These are phyloP conservation scores for Pteropus alecto DNA, from an alignment of 2,113 vertebrate species.

Conservation along the genomic window DNA sequence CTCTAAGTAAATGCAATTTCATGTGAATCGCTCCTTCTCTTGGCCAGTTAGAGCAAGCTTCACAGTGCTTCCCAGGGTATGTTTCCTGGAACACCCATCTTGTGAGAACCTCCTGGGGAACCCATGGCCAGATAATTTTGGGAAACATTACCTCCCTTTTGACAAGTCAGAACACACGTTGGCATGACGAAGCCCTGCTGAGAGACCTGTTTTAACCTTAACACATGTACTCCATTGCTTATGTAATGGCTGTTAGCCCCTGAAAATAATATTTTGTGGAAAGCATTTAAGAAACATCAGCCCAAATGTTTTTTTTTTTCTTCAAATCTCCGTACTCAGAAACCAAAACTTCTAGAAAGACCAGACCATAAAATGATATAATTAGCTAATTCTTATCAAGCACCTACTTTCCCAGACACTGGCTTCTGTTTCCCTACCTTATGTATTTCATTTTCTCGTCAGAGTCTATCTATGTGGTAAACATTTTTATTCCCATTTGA, in stretches of 20 bases:
- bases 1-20: neutral
- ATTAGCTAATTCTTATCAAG: neutral
- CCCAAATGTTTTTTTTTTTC: neutral
- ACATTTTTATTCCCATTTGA: neutral
- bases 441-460: neutral
- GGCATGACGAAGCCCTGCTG: neutral
- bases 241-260: neutral
- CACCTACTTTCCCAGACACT: neutral
- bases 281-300: neutral
- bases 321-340: neutral
- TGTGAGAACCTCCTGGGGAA: neutral
- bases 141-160: neutral
- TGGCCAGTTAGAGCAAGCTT: neutral
- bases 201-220: neutral
- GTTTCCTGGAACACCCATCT: neutral
- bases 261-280: neutral
- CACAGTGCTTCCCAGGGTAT: accelerated
- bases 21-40: neutral
- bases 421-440: neutral
- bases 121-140: neutral
- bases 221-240: neutral
- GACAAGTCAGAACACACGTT: neutral
- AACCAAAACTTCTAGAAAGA: neutral
- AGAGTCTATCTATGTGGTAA: neutral
- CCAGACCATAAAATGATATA: neutral